Base-by-base conservation (phyloP, 2,797 vertebrate species). In the Chelidonichthys spinosus region DNA sequence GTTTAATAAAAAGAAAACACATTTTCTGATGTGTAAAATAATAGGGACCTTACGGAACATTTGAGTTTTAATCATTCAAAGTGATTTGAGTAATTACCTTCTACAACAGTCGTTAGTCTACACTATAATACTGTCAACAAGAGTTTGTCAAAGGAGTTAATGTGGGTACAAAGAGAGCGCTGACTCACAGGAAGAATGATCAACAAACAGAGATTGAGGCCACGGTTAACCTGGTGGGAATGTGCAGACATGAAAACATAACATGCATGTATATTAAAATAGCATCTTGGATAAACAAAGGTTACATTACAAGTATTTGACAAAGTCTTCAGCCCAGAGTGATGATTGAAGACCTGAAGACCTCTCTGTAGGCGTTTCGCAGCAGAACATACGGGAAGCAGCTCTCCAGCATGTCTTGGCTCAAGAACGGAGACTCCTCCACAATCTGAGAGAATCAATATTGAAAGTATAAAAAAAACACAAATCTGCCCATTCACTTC, bases 321-420 rank as follows among this genome's bases (percentile, higher is more conserved):
- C 15, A 58, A 49, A 44, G 3, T 70, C 49, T 64, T 95, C 79
- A 95, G 54, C 92, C 90, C 66, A 93, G 33, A 6, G 93, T 94
- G 74, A 94, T 11, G 52, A 94, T 37, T 66, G 90, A 92, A 47
- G 92, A 40, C 68, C 90, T 93, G 92, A 96, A 95, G 52, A 97
- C 96, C 61, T 97, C 96, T 50, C 96, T 95, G 93, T 97, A 98
- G 63, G 97, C 96, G 11, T 98, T 99, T 53, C 97, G 92, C 47
- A 98, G 95, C 43, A 98, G 94, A 35, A 95, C 97, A 0, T 98
- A 98, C 0, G 97, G 97, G 82, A 98, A 99, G 84, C 96, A 97
- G 82, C 89, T 94, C 90, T 99, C 97, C 93, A 99, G 89, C 95
- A 98, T 96, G 92, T 98, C 97, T 81, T 96, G 93, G 17, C 94